These are phyloP conservation scores for Tapirus terrestris DNA, from an alignment of 2,113 vertebrate species.

Conservation along the genomic window DNA sequence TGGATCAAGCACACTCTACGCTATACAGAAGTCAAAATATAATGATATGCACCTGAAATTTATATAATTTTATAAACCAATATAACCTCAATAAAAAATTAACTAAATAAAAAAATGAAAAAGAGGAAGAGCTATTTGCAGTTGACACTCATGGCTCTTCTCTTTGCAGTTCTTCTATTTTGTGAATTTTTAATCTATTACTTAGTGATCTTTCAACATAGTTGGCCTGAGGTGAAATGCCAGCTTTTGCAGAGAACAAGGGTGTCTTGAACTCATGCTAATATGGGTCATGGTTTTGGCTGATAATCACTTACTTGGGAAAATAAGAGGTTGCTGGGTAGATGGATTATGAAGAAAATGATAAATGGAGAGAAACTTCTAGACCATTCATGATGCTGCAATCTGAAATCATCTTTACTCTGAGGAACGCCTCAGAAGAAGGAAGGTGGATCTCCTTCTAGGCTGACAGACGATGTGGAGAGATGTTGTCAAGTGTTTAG, in stretches of 20 bases:
- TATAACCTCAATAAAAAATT: too few species aligned
- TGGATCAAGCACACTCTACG: not conserved
- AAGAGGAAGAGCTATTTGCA: conserved; percentile 67
- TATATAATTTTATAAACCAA: too few species aligned
- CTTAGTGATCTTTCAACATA: conserved; percentile 89
- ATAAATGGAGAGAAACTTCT: conserved; percentile 94
- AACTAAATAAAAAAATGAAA: too few species aligned
- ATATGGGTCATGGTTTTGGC: conserved; percentile 89
- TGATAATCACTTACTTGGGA: conserved; percentile 92
- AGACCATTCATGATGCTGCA: conserved; percentile 90
- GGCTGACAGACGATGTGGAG: conserved; percentile 88
- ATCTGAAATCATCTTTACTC: conserved; percentile 91
- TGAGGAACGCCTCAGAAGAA: conserved; percentile 93
- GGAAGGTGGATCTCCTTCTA: conserved; percentile 91
- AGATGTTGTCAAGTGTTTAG: conserved; percentile 88
- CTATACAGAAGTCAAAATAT: too few species aligned
- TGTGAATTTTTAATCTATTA: conserved; percentile 94
- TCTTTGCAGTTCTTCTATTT: conserved; percentile 86
- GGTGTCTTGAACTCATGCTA: conserved; percentile 76
- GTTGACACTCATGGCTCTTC: conserved; percentile 78
- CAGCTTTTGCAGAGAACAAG: conserved; percentile 59
- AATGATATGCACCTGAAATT: too few species aligned
- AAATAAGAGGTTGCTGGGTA: conserved; percentile 92
- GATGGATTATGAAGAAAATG: conserved; percentile 94
- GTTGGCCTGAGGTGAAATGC: conserved; percentile 86